Conservation (phyloP, 2,797 vertebrate species). For the Diceros bicornis region DNA sequence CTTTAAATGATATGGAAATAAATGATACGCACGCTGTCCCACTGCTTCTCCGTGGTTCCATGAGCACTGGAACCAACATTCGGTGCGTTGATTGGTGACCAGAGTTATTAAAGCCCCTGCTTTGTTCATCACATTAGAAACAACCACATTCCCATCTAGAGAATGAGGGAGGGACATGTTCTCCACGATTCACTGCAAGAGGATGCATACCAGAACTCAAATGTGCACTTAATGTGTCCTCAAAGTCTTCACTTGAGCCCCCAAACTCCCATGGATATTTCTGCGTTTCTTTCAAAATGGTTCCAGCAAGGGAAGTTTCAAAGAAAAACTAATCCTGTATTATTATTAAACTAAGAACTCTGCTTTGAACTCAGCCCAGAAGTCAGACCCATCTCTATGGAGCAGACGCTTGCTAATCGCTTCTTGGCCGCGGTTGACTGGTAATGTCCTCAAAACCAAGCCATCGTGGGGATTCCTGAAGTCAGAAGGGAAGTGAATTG, state of each 20-base stretch:
- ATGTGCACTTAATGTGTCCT: background rate
- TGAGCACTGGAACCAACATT: no score
- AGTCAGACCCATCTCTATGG: background rate
- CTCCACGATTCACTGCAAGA: background rate
- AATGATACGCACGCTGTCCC: accelerated
- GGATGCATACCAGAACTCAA: background rate
- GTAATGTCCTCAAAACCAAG: constrained; percentile 80
- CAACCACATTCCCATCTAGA: background rate
- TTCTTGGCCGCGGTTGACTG: constrained; percentile 73
- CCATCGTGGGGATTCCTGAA: constrained; percentile 80
- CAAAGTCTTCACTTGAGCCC: background rate
- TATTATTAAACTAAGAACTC: constrained; percentile 25
- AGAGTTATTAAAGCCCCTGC: background rate
- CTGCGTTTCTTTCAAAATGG: background rate
- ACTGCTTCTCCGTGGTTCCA: background rate
- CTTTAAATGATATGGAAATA: background rate
- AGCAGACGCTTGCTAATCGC: constrained; percentile 67
- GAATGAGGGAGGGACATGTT: background rate
- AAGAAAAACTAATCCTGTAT: constrained; percentile 21
- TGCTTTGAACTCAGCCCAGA: constrained; percentile 63
- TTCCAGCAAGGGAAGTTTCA: background rate
- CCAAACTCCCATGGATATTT: background rate
- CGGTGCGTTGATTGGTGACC: background rate
- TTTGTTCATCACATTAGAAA: background rate
- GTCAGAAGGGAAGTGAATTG: constrained; percentile 76